Percentiles rank a stretch among this genome's conserved stretches.
Evolutionary conservation across 2,888 invertebrate species (phyloP).

Genomic region (Clivina fossor): DNA sequence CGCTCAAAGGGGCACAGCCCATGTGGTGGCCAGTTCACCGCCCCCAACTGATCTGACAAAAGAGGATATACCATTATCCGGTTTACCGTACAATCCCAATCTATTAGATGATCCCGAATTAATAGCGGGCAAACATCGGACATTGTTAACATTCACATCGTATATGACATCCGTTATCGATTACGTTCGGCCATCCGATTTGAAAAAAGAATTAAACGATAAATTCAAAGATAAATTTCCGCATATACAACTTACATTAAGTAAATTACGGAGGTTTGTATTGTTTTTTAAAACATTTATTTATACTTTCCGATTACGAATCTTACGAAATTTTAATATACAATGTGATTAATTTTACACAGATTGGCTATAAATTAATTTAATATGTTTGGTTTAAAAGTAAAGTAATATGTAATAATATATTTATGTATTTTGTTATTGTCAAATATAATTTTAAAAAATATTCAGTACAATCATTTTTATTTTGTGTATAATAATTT

Average conservation of each 20-base stretch:
- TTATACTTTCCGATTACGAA: conserved; percentile 14
- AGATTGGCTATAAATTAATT: no score
- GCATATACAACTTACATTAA: conserved; percentile 88
- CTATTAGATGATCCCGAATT: conserved; percentile 91
- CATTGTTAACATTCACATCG: conserved; percentile 82
- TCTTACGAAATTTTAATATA: no score
- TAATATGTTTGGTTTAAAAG: no score
- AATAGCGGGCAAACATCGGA: conserved; percentile 86
- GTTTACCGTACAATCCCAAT: conserved; percentile 75
- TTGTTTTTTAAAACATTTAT: conserved; percentile 8
- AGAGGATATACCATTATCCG: conserved; percentile 49
- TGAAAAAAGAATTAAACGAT: conserved; percentile 96
- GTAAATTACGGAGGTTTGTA: conserved; percentile 89
- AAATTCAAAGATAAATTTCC: conserved; percentile 96
- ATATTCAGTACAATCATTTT: no score
- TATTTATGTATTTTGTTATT: no score
- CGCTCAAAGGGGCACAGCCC: conserved; percentile 60
- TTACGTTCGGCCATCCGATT: conserved; percentile 91
- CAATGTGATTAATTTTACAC: no score
- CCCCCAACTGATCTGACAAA: conserved; percentile 50
- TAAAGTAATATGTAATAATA: no score
- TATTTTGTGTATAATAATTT: no score
- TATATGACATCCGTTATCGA: conserved; percentile 96
- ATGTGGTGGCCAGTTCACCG: conserved; percentile 54
- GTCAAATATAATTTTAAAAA: no score